Evolutionary conservation across 2,113 vertebrate species (phyloP).

Genomic region (Cisticola juncidis): DNA sequence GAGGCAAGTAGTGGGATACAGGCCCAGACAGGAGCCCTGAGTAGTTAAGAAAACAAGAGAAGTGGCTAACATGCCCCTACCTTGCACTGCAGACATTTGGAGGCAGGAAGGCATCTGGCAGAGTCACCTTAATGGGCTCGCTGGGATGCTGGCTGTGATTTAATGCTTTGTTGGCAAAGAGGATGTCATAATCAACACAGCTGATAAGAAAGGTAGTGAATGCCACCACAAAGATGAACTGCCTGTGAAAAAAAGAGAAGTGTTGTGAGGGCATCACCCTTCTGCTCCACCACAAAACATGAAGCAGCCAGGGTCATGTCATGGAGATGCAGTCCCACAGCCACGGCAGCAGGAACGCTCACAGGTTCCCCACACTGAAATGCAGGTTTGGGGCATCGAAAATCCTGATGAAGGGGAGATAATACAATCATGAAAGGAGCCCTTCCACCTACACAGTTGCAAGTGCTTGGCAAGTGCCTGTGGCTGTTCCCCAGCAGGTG

Average conservation of each 20-base stretch:
- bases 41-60: background rate
- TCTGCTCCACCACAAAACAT: background rate
- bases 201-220: conserved; percentile 97
- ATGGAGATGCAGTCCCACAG: background rate
- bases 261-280: background rate
- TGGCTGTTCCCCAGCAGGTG: background rate
- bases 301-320: background rate
- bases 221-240: conserved; percentile 95
- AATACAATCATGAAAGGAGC: background rate
- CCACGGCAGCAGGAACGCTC: background rate
- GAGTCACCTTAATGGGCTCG: conserved; percentile 89
- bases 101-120: conserved; percentile 92
- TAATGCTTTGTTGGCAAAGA: conserved; percentile 97
- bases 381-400: background rate
- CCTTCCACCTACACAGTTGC: background rate
- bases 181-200: conserved; percentile 97
- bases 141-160: conserved; percentile 88
- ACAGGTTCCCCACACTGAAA: background rate
- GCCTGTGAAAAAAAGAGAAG: conserved; percentile 73
- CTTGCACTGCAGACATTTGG: conserved; percentile 88
- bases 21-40: background rate
- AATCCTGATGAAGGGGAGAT: background rate
- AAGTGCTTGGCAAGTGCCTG: background rate
- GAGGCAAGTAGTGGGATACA: background rate
- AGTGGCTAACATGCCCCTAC: conserved; percentile 60